phyloP scores from a whole-genome alignment of 2,888 invertebrate species.

The Drosophila setosimentum region DNA sequence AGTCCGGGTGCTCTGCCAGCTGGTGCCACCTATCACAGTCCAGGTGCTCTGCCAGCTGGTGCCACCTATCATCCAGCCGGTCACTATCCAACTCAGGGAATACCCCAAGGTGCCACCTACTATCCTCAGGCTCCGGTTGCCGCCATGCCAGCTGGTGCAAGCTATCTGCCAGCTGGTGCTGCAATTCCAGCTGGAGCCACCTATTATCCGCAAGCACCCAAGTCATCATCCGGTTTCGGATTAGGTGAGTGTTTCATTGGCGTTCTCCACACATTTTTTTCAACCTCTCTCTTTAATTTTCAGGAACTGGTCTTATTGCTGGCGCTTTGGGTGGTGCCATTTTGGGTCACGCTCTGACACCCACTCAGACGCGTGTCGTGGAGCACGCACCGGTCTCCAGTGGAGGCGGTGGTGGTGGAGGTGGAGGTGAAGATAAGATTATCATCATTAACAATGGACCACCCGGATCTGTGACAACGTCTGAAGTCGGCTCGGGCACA shows the following conservation, averaged over 20 bases:
- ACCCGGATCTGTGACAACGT: conserved; percentile 82
- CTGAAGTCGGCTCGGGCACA: conserved; percentile 74
- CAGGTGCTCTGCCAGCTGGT: conserved; percentile 64
- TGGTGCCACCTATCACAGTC: conserved; percentile 64
- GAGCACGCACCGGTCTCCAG: conserved; percentile 60
- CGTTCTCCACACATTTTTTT: no score
- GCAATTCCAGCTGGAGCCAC: conserved; percentile 68
- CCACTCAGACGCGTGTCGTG: conserved; percentile 75
- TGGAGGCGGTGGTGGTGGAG: conserved; percentile 48
- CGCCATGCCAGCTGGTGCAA: conserved; percentile 78
- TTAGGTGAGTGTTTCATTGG: conserved; percentile 70
- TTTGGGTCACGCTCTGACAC: conserved; percentile 82
- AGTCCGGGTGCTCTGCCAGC: conserved; percentile 56
- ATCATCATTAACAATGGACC: conserved; percentile 85
- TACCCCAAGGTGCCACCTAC: conserved; percentile 76
- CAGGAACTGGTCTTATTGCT: conserved; percentile 83
- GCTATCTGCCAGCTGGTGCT: conserved; percentile 66
- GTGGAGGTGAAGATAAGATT: conserved; percentile 77
- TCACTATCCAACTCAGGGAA: conserved; percentile 8
- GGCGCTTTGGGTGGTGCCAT: conserved; percentile 83
- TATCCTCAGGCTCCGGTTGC: conserved; percentile 65
- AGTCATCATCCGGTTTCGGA: conserved; percentile 79
- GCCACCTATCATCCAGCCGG: conserved; percentile 73
- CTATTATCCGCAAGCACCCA: conserved; percentile 80
- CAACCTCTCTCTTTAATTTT: background rate